Evolutionary conservation across 1,140 invertebrate genomes (phyloP).

Genomic region (Drosophila murphyi): DNA sequence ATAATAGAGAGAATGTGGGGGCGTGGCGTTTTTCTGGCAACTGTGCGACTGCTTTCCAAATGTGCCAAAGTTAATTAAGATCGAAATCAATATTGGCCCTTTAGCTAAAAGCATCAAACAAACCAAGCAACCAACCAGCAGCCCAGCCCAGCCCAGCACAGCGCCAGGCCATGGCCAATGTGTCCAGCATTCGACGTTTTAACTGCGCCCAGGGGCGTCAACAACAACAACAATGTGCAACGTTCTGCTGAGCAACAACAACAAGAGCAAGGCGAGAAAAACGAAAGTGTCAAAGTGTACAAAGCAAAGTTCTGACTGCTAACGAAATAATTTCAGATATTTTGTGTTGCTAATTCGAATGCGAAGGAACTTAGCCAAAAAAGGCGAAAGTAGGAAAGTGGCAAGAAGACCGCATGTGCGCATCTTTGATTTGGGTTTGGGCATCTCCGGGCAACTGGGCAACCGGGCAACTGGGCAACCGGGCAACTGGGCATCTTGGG

Average conservation of each 20-base stretch:
- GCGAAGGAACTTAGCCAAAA: slow-evolving; percentile 62
- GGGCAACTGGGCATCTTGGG: neutral
- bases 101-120: slow-evolving; percentile 83
- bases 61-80: slow-evolving; percentile 83
- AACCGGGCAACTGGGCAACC: no score
- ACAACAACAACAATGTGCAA: slow-evolving; percentile 43
- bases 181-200: slow-evolving; percentile 55
- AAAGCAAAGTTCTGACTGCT: slow-evolving; percentile 66
- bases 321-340: slow-evolving; percentile 82
- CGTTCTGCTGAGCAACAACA: slow-evolving; percentile 37
- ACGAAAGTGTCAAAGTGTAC: slow-evolving; percentile 78
- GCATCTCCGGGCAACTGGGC: neutral
- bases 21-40: slow-evolving; percentile 11
- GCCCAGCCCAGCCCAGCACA: neutral
- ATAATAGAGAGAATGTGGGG: slow-evolving; percentile 8
- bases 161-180: slow-evolving; percentile 50
- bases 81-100: slow-evolving; percentile 83
- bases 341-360: slow-evolving; percentile 82
- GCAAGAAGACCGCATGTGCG: slow-evolving; percentile 53
- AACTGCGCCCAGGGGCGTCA: slow-evolving; percentile 65
- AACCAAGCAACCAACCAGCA: slow-evolving; percentile 20
- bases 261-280: slow-evolving; percentile 36
- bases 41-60: slow-evolving; percentile 71
- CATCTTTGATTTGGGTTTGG: slow-evolving; percentile 71
- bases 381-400: neutral